These are phyloP conservation scores for Eubasilissa splendida DNA, from an alignment of 2,888 invertebrate species.

Conservation along the genomic window DNA sequence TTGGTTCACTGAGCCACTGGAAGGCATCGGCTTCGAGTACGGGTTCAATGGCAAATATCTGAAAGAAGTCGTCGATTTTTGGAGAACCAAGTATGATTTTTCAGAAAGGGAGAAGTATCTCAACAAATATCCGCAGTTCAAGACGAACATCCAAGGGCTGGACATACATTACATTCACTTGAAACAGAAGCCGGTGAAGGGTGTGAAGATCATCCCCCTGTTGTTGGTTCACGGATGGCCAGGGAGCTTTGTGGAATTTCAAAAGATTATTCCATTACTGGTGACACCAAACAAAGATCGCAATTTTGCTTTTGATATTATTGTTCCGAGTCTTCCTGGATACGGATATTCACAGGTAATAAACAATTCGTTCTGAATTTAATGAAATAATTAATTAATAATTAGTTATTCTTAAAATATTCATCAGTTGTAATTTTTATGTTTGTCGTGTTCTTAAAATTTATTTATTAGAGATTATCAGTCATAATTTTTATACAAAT, in stretches of 20 bases:
- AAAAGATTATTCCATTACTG: slow-evolving; percentile 78
- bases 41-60: slow-evolving; percentile 74
- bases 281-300: slow-evolving; percentile 69
- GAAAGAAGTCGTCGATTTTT: slow-evolving; percentile 70
- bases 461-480: too few relatives aligned
- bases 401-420: too few relatives aligned
- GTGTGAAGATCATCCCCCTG: slow-evolving; percentile 74
- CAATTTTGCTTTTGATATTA: slow-evolving; percentile 78
- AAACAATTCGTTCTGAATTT: not conserved
- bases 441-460: too few relatives aligned
- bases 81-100: slow-evolving; percentile 80
- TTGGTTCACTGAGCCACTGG: slow-evolving; percentile 64
- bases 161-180: slow-evolving; percentile 80
- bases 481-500: too few relatives aligned
- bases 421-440: too few relatives aligned
- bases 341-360: slow-evolving; percentile 68
- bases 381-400: not conserved
- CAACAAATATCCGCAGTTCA: slow-evolving; percentile 80
- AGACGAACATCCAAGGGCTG: slow-evolving; percentile 80
- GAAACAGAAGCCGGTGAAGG: slow-evolving; percentile 69
- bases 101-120: slow-evolving; percentile 73
- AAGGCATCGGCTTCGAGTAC: slow-evolving; percentile 72
- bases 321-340: slow-evolving; percentile 74
- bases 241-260: slow-evolving; percentile 83
- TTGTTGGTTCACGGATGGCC: slow-evolving; percentile 89